Evolutionary conservation across 2,797 vertebrate species (phyloP), one percentile per base, ranked within the genome.

Genomic region (Onychomys torridus): DNA sequence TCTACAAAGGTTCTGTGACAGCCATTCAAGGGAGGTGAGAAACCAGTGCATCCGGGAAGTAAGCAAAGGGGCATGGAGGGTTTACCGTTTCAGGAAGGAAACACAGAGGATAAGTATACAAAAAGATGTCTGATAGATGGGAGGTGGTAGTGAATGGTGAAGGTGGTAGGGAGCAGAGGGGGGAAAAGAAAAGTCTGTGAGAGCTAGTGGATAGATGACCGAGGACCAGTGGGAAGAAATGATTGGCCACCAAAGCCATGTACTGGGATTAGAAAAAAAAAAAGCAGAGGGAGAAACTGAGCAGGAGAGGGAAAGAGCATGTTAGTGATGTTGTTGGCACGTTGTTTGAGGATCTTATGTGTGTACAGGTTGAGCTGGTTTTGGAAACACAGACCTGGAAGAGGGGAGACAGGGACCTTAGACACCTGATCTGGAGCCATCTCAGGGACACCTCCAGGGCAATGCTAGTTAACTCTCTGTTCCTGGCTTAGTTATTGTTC

Each of bases 101-200:
- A 5, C 6, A 0, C 12, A 5, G 61, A 52, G 65, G 14, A 4
- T 10, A 59, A 67, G 43, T 6, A 0, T 55, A 16, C n/a, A 55
- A 86, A 71, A 57, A 73, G 78, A 43, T 27, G 4, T 29, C 9
- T 1, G 87, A 17, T 19, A 43, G 43, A 34, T 43, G 75, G n/a
- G 81, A 73, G 73, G 57, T 27, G 34, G n/a, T 37, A 55, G 43
- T 27, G 34, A 61, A 43, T 83, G 37, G 32, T 25, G 17, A 43
- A 27, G 69, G 6, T 71, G 27, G 61, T 46, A 65, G 61, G 63
- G 5, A 34, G 32, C 25, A 7, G 4, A 25, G 12, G 29, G 25
- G 29, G n/a, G 59, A 19, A 21, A 21, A 69, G 43, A 63, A 34
- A 67, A 88, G 40, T 6, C 71, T 32, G n/a, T n/a, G 5, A 73